Base-by-base conservation (phyloP, 2,113 vertebrate genomes). In the Paradisaea rubra region DNA sequence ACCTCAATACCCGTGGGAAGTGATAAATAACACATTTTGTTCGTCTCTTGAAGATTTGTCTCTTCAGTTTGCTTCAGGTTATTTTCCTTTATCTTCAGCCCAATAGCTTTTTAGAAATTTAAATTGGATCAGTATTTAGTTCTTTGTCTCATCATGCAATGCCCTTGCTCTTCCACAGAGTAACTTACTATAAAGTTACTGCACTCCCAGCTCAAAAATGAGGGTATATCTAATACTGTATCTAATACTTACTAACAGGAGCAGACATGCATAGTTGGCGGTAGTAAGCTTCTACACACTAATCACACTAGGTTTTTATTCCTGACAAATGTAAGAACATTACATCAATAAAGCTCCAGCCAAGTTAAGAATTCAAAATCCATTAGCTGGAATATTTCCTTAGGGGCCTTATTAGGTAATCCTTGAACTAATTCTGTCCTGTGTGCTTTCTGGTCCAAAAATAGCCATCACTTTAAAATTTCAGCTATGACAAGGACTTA, bases 281-380 rank as follows among this genome's bases (percentile, higher is more conserved):
- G 30, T 27, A 49, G 47, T 39, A 89, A 63, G 50, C 35, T 86
- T 90, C 74, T 87, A 50, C 78, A 74, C 28, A 49, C 53, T 71
- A 78, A 94, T 88, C 42, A 39, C 60, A 64, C n/a, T 28, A 54
- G 7, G 5, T 81, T 47, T 84, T 81, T 65, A 86, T 85, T 39
- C 78, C 57, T 92, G 56, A 94, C 70, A 72, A 94, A 90, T 87
- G 24, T 80, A 86, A 95, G 92, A 65, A 91, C 69, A 82, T 92
- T 85, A 78, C 66, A 82, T 79, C 83, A 66, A 68, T 91, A 86
- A 83, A 82, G 83, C 74, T 94, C 49, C 71, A 93, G 65, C 60
- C 84, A 95, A 89, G 72, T 84, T 94, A 89, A 94, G 85, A 91
- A 88, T 96, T 96, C 92, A 95, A 91, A 96, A 92, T 83, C 91